Percentiles rank a stretch among this genome's conserved stretches.
These are phyloP conservation scores for Drosophila pullipes DNA, from an alignment of 2,888 invertebrate genomes.

Conservation along the genomic window DNA sequence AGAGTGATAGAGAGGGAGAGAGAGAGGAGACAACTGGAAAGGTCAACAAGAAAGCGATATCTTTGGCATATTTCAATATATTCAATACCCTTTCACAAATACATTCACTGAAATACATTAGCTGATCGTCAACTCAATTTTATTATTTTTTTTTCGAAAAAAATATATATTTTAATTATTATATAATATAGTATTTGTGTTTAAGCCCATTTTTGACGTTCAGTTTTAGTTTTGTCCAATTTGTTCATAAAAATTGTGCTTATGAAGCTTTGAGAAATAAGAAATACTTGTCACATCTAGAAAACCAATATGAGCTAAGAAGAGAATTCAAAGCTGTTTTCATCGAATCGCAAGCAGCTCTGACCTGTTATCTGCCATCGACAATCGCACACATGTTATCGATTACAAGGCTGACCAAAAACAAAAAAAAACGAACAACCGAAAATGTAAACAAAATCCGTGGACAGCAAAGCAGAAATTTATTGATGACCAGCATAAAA, in stretches of 20 bases:
- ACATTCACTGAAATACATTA: neutral
- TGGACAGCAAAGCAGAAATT: slow-evolving; percentile 10
- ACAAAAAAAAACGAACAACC: neutral
- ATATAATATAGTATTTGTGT: neutral
- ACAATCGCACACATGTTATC: slow-evolving; percentile 23
- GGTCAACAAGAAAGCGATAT: slow-evolving; percentile 34
- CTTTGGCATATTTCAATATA: neutral
- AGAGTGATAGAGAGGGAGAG: neutral
- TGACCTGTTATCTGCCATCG: slow-evolving; percentile 38
- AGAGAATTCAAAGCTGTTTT: slow-evolving; percentile 16
- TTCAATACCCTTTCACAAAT: neutral
- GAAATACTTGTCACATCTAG: neutral
- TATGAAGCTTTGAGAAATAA: neutral
- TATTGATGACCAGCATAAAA: slow-evolving; percentile 47
- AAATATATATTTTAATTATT: neutral
- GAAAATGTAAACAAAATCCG: slow-evolving; percentile 4
- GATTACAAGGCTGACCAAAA: slow-evolving; percentile 24
- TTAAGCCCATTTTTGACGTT: neutral
- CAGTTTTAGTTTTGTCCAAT: neutral
- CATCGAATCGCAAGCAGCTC: slow-evolving; percentile 39
- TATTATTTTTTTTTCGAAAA: neutral
- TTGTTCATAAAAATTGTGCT: neutral
- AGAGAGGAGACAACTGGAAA: slow-evolving; percentile 19
- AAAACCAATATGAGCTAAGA: neutral
- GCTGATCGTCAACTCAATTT: neutral